phyloP scores from a whole-genome alignment of 2,113 vertebrate species.

The Barnardius zonarius region DNA sequence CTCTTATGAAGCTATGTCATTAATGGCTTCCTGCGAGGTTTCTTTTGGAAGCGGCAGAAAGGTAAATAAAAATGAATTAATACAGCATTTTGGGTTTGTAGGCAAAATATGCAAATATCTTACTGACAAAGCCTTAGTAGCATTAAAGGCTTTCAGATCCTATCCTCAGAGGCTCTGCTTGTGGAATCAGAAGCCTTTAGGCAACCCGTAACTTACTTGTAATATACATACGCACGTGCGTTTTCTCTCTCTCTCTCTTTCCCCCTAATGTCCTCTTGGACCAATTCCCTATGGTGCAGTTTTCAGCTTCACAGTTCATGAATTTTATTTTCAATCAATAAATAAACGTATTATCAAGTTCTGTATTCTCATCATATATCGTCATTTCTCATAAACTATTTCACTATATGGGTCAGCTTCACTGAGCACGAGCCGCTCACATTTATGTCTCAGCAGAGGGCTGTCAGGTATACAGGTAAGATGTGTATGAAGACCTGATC shows the following conservation, averaged over 20 bases:
- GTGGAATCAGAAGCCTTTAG: slow-evolving; percentile 50
- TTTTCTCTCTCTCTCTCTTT: too few species aligned
- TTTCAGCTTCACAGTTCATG: slow-evolving; percentile 74
- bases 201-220: slow-evolving; percentile 46
- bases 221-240: background rate
- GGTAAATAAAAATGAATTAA: slow-evolving; percentile 69
- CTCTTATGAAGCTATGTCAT: slow-evolving; percentile 34
- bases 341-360: slow-evolving; percentile 74
- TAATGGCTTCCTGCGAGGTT: slow-evolving; percentile 54
- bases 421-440: slow-evolving; percentile 22
- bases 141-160: slow-evolving; percentile 50
- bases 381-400: slow-evolving; percentile 69
- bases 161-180: slow-evolving; percentile 30
- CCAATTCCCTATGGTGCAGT: slow-evolving; percentile 54
- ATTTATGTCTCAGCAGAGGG: slow-evolving; percentile 42
- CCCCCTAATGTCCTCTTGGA: background rate
- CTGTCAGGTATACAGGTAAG: background rate
- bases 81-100: slow-evolving; percentile 30
- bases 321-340: slow-evolving; percentile 79
- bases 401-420: slow-evolving; percentile 19
- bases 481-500: background rate
- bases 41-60: slow-evolving; percentile 53
- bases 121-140: slow-evolving; percentile 38
- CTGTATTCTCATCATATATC: slow-evolving; percentile 69
- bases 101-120: slow-evolving; percentile 56